phyloP scores from a whole-genome alignment of 1,140 invertebrate species.

The Sarcophaga bullata region DNA sequence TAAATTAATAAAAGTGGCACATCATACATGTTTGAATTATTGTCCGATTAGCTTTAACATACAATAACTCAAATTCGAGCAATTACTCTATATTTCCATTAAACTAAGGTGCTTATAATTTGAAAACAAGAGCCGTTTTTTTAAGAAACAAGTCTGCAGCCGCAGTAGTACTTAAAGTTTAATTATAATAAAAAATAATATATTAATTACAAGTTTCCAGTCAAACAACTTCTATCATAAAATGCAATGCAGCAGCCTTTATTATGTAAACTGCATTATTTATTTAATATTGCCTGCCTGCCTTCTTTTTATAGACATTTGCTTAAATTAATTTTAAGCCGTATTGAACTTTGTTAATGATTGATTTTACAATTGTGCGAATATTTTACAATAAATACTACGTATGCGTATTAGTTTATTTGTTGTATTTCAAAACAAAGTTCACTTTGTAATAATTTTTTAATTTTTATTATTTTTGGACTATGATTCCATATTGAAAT shows the following conservation, averaged over 20 bases:
- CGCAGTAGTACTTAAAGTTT: background rate
- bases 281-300: background rate
- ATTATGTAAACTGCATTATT: slow-evolving; percentile 15
- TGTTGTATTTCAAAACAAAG: background rate
- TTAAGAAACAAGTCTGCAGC: background rate
- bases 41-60: background rate
- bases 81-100: background rate
- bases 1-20: slow-evolving; percentile 30
- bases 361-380: background rate
- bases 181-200: background rate
- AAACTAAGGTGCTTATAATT: too few relatives aligned
- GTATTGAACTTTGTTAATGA: background rate
- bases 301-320: background rate
- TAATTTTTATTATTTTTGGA: background rate
- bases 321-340: background rate
- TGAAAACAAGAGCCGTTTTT: background rate
- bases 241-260: background rate
- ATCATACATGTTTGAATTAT: background rate
- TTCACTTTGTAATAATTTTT: background rate
- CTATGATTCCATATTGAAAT: background rate
- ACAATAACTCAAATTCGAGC: background rate
- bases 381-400: too few relatives aligned
- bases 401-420: background rate
- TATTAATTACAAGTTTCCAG: slow-evolving; percentile 13
- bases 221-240: background rate